A percentile compares a stretch with the other conserved stretches of the same genome.
Evolutionary conservation across 2,797 vertebrate species (phyloP).

Genomic region (Smutsia temminckii): DNA sequence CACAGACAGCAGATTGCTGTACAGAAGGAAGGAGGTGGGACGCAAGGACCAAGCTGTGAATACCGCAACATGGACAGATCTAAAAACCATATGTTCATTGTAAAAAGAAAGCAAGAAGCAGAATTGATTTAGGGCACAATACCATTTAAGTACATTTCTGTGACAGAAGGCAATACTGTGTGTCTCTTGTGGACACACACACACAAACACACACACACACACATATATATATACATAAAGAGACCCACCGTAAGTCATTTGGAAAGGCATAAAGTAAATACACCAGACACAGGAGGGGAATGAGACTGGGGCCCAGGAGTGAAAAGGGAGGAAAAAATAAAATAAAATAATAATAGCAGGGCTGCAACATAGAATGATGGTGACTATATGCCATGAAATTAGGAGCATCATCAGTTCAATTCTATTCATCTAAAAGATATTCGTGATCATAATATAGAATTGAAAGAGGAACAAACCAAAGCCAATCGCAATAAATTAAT

Average conservation of each 20-base stretch:
- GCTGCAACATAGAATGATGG: neutral
- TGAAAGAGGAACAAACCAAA: neutral
- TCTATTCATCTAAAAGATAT: neutral
- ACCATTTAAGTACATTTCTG: neutral
- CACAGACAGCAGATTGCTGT: rapidly evolving
- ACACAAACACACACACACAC: too few species aligned
- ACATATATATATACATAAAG: neutral
- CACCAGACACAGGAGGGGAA: neutral
- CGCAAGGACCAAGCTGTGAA: neutral
- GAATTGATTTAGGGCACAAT: neutral
- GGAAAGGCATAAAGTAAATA: neutral
- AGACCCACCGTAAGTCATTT: neutral
- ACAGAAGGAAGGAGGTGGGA: neutral
- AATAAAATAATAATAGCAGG: neutral
- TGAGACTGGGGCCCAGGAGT: neutral
- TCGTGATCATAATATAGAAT: neutral
- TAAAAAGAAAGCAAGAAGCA: neutral
- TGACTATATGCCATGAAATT: neutral
- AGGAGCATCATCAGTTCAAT: neutral
- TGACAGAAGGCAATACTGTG: neutral
- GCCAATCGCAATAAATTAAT: neutral
- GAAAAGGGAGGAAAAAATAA: neutral
- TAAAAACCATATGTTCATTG: neutral
- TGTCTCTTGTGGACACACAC: neutral
- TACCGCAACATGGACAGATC: rapidly evolving